Conservation (phyloP, 2,888 invertebrate species). For the Diaphora mendica region DNA sequence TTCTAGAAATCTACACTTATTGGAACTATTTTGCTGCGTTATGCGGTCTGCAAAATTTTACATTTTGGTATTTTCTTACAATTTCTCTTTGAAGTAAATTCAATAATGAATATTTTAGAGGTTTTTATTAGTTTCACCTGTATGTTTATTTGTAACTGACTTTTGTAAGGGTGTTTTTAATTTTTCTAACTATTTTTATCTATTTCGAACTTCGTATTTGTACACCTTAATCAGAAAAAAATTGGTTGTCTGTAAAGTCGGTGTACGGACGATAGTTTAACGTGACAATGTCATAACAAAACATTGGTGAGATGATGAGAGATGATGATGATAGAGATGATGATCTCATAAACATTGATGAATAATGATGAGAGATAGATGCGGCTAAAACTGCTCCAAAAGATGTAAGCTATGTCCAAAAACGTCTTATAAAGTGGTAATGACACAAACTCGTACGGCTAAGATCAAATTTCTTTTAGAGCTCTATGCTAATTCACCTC, state of each 20-base stretch:
- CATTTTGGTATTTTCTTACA: background rate
- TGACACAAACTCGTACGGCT: background rate
- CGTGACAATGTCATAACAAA: too few species aligned
- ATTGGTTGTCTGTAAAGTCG: too few species aligned
- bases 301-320: too few species aligned
- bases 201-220: background rate
- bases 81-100: background rate
- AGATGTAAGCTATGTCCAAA: background rate
- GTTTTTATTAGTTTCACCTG: too few species aligned
- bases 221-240: background rate
- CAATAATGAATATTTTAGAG: background rate
- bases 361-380: too few species aligned
- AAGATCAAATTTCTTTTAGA: background rate
- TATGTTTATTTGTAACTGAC: too few species aligned
- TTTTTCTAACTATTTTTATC: too few species aligned
- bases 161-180: too few species aligned
- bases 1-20: conserved; percentile 14
- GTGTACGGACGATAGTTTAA: too few species aligned
- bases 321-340: too few species aligned
- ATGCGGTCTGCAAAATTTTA: background rate
- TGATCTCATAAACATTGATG: too few species aligned
- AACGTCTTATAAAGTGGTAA: background rate
- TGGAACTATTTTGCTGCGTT: conserved; percentile 9
- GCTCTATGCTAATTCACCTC: background rate
- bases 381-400: background rate